Evolutionary conservation across 2,888 invertebrate species (phyloP), one percentile per base, ranked within the genome.

Genomic region (Volucella inanis): DNA sequence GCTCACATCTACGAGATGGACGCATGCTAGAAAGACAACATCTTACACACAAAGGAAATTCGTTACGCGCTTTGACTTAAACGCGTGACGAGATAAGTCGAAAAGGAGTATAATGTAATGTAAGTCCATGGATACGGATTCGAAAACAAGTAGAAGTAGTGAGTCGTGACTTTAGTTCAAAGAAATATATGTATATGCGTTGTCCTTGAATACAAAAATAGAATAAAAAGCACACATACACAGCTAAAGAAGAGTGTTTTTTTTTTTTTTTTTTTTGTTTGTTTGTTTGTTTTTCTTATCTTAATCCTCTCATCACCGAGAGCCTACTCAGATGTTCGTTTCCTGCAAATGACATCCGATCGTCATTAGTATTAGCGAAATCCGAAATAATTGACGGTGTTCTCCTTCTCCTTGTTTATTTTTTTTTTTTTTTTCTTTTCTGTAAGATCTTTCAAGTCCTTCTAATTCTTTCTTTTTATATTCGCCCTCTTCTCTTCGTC

Each of bases 271-370:
- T 31, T 6, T 31, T 6, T n/a, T n/a, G n/a, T 6, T 31, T 22
- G 2, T 22, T 22, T 22, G 1, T 31, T 6, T 31, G 0, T 31
- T 6, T 4, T 49, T 78, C 47, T 78, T 52, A 72, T 78, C 78
- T 68, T 78, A 57, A 67, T 83, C 67, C 12, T 31, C 39, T 49
- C 62, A 74, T 74, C 74, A 47, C 38, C 15, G 18, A 59, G 65
- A 64, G 70, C 18, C 76, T 70, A 70, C 22, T 64, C 39, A 65
- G 65, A 82, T 67, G 72, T 77, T 65, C 65, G 65, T 71, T 78
- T 77, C 54, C 77, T 47, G 38, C 18, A 54, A 78, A 65, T 82
- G 65, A 72, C 78, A 82, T 82, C 78, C 78, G 77, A 61, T 78
- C 55, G 78, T 72, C 82, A 78, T 82, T 52, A 67, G 61, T 59